Evolutionary conservation across 2,113 vertebrate species (phyloP), one percentile per base, ranked within the genome.

Genomic region (Phylloscopus trochiloides): DNA sequence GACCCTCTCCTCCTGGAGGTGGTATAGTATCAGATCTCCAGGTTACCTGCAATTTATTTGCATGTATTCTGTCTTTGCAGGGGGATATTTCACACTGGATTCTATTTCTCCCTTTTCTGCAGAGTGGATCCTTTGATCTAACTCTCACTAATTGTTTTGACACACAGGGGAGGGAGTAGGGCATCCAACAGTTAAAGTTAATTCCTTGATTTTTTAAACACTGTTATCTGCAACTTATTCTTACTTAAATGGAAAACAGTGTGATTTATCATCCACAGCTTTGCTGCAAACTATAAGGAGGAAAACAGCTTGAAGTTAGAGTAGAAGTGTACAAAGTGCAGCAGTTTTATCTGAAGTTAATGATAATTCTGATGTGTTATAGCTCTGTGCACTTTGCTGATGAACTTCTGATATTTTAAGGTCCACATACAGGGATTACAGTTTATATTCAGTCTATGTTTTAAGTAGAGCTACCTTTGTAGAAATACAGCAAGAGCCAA

Each of bases 1-100:
- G 92, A 86, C 93, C 91, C 70, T 92, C 71, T 93, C 96, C 95
- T 96, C 88, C 96, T 90, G 95, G 91, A 48, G 73, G 94, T 96
- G 79, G 93, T 97, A 97, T 91, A 97, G 92, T 71, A 90, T 88
- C 72, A 90, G 75, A 74, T 90, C 81, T 96, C 58, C 75, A 66
- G 47, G 63, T 90, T 88, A 97, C 84, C 94, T 96, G 89, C n/a
- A 62, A 65, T 92, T 84, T 58, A 59, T 94, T 92, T 92, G 75
- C 92, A 87, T 77, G 40, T 83, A 87, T 32, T 94, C 93, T 94
- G 58, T 73, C 58, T 91, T 96, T 90, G 34, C n/a, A 77, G 36
- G 17, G 36, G 31, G 29, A 73, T 50, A 47, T 68, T 84, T 75
- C 47, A 48, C n/a, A 47, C 28, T 51, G 29, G 57, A 25, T 79